Base-by-base conservation (phyloP, 2,797 vertebrate genomes). In the Scomberomorus guttatus region DNA sequence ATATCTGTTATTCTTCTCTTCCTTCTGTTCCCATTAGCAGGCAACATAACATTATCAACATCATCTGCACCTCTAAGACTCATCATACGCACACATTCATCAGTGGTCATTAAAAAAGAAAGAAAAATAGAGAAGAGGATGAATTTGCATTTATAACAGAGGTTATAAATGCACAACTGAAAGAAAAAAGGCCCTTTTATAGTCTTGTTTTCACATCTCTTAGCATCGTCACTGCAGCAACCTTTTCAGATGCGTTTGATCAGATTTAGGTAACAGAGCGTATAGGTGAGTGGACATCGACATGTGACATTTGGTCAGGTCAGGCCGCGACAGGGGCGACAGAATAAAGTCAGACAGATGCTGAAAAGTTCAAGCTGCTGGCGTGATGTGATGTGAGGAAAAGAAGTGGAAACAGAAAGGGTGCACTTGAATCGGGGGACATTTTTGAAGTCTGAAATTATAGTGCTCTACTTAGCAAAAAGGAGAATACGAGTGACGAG, bases 1-100 rank as follows among this genome's bases (percentile, higher is more conserved):
- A 70, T 71, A 73, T 79, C 29, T 63, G n/a, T 68, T 80, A 75
- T 82, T 78, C 75, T 39, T 83, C 80, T 77, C 44, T 79, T 65
- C 55, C 74, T 72, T 84, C 57, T 78, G 14, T 65, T 78, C 22
- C 62, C 60, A 85, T 84, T 85, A 89, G 75, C 17, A 51, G 74
- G 56, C 74, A 90, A 74, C 59, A 65, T 63, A 64, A 77, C 71
- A 85, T 78, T 54, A 82, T 79, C 24, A 73, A 55, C 75, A 83
- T 85, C 73, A 74, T 85, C 70, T 39, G 58, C 50, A 77, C 57
- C 34, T 81, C 65, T 68, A 54, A 75, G 67, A 73, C 68, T 58
- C 67, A 72, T 74, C 46, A 70, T 20, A 66, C 65, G n/a, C 25
- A 64, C 15, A 52, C 51, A 76, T 79, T 69, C 50, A 72, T 76